Evolutionary conservation across 1,140 invertebrate genomes (phyloP), one percentile per base, ranked within the genome.

Genomic region (Eubasilissa regina): DNA sequence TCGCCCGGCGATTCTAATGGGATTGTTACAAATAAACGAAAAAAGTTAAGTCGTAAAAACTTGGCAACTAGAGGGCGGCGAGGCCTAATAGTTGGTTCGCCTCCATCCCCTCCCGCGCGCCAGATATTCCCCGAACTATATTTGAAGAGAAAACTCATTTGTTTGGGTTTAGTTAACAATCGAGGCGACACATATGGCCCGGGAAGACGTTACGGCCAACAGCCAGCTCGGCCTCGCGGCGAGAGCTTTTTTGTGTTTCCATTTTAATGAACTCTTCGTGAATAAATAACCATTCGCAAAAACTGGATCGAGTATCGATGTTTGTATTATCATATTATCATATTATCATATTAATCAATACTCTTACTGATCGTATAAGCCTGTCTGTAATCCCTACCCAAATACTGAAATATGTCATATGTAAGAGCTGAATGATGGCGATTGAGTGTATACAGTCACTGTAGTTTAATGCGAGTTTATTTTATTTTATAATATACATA

Each of bases 41-140:
- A 82, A 82, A 82, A 82, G 81, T 82, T 82, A 68, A 55, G 78
- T 74, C 75, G 78, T 82, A 82, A 82, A 82, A 82, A 79, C 60
- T 76, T 75, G 77, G 74, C 78, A 81, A 81, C 80, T 81, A 79
- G 77, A 76, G 55, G 51, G 62, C 75, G 70, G 60, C n/a, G 35
- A 58, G 64, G 44, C n/a, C 68, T 75, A 81, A 81, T 81, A 81
- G 76, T 81, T 81, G 80, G 78, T 78, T 81, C 72, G 75, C 78
- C 75, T 78, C 77, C 73, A 56, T 43, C 17, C 53, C 66, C 43
- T 0, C 66, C 43, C 11, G 0, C 53, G 15, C 53, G 53, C 15
- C 53, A 68, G 64, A 68, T 68, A 68, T 47, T 68, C 68, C 68
- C 68, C 47, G 68, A 55, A 51, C 68, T 53, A 55, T 53, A 73